These are phyloP conservation scores for Montipora foliosa DNA, from an alignment of 64 coral and sea anemone genomes.

Conservation along the genomic window DNA sequence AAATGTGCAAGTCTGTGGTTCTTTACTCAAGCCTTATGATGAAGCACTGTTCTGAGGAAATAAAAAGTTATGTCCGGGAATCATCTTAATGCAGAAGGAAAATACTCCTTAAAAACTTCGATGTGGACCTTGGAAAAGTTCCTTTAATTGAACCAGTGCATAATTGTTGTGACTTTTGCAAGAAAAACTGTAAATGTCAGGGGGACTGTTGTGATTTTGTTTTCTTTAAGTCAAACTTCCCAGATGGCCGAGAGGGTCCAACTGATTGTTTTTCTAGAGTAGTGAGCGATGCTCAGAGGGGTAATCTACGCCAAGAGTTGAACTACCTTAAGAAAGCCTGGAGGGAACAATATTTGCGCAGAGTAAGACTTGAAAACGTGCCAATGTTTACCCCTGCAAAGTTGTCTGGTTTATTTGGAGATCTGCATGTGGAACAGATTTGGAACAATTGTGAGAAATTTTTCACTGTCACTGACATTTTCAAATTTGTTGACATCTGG, in stretches of 20 bases:
- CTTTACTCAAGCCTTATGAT: slow-evolving; percentile 39
- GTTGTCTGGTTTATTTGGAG: slow-evolving; percentile 31
- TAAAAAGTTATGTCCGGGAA: background rate
- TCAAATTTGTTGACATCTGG: slow-evolving; percentile 76
- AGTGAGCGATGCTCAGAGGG: background rate
- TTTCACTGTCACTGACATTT: slow-evolving; percentile 17
- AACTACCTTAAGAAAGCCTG: background rate
- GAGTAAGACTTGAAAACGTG: background rate
- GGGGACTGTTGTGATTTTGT: slow-evolving; percentile 20
- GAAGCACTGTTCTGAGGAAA: slow-evolving; percentile 40
- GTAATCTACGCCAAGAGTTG: background rate
- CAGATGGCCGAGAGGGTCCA: background rate
- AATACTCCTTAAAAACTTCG: background rate
- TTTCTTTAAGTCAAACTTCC: background rate
- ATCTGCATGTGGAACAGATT: slow-evolving; percentile 22
- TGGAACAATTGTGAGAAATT: background rate
- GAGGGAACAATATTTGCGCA: background rate
- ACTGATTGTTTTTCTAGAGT: background rate
- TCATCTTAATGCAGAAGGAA: no score
- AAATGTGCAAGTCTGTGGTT: background rate
- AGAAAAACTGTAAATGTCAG: slow-evolving; percentile 9
- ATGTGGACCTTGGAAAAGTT: background rate
- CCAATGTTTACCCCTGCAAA: slow-evolving; percentile 24
- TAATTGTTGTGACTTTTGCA: slow-evolving; percentile 1
- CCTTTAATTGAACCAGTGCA: background rate